Base-by-base conservation (phyloP, 2,113 vertebrate species). In the Mormoops blainvillei region DNA sequence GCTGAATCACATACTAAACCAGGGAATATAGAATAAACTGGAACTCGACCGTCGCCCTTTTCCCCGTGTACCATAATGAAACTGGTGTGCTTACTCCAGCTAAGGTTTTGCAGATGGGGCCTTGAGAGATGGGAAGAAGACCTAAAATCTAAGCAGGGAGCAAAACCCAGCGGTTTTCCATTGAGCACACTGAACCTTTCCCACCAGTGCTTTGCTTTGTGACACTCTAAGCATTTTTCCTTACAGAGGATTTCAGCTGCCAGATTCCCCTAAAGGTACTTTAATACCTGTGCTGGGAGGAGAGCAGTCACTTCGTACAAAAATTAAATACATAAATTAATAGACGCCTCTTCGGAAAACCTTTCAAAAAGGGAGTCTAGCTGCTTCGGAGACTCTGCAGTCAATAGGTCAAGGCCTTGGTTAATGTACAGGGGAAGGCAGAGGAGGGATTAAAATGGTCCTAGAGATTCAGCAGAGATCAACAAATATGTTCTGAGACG, bases 301-400 rank as follows among this genome's bases (percentile, higher is more conserved):
- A 70, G 68, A 87, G 92, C 9, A 24, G 86, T 77, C 36, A 52
- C 96, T 96, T 95, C 50, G 18, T 91, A 89, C 74, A 91, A 93
- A 97, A 97, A 98, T 97, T 96, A 97, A 98, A 97, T 97, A 97
- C 97, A 97, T 97, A 98, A 98, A 97, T 98, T 97, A 97, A 98
- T 97, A 97, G 97, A 91, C 0, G 22, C 93, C 85, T 86, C 90
- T 94, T 84, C 9, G 13, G 91, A 93, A 98, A 97, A 67, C 54
- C 95, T 96, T 95, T 95, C 97, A 97, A 95, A 97, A 22, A 41
- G 73, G 82, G 91, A 94, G 93, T 83, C 91, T 89, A 71, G 97
- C 91, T 89, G 95, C 97, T 93, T 87, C 1, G 7, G 88, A 83
- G 89, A 67, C 87, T 82, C 61, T 26, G 56, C 48, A 81, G 97